Percentiles rank a stretch among this genome's conserved stretches.
Evolutionary conservation across 2,888 invertebrate species (phyloP).

Genomic region (Catocala sponsa): DNA sequence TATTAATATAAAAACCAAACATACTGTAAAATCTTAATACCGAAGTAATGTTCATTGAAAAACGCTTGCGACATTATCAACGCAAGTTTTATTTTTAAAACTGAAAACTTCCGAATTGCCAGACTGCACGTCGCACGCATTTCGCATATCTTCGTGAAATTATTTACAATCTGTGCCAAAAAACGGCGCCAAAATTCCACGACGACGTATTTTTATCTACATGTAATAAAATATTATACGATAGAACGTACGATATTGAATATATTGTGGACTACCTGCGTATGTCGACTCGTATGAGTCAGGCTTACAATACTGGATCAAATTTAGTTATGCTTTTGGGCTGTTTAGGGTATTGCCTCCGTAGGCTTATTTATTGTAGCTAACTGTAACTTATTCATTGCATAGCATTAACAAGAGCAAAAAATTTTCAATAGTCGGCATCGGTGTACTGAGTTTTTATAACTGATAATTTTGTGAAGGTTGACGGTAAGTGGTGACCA

Average conservation of each 20-base stretch:
- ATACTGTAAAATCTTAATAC: not conserved
- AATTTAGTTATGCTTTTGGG: slow-evolving; percentile 8
- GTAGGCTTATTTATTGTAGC: no score
- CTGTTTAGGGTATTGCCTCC: not conserved
- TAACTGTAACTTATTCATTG: no score
- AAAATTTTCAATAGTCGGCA: no score
- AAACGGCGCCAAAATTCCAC: slow-evolving; percentile 28
- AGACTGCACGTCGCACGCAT: slow-evolving; percentile 30
- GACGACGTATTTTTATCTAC: slow-evolving; percentile 16
- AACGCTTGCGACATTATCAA: slow-evolving; percentile 1
- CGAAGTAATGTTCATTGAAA: slow-evolving; percentile 17
- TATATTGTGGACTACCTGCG: slow-evolving; percentile 1
- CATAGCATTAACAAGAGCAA: no score
- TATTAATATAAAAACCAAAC: no score
- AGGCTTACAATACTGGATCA: slow-evolving; percentile 17
- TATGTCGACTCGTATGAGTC: not conserved
- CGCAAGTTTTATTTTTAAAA: slow-evolving; percentile 20
- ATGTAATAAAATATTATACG: slow-evolving; percentile 7
- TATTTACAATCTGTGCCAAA: slow-evolving; percentile 33
- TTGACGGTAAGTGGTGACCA: no score
- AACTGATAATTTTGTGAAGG: no score
- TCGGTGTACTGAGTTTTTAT: no score
- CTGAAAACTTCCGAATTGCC: slow-evolving; percentile 26
- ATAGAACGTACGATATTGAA: not conserved
- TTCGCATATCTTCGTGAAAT: slow-evolving; percentile 23